These are phyloP conservation scores for Aporophyla nigra DNA, from an alignment of 2,888 invertebrate species.

Conservation along the genomic window DNA sequence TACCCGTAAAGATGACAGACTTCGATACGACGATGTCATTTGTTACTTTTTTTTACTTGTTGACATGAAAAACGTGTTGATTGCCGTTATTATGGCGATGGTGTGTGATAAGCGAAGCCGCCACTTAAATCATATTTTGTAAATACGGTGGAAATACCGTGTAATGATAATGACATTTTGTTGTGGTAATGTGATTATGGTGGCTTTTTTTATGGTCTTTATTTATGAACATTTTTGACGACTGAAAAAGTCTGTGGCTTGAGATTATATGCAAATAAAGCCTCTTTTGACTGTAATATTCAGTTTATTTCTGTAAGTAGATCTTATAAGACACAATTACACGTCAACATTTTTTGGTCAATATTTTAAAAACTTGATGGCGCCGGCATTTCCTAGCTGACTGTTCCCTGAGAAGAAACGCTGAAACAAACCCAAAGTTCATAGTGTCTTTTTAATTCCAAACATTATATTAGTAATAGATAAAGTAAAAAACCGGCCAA, in stretches of 20 bases:
- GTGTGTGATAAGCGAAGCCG: conserved; percentile 77
- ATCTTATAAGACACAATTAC: no score
- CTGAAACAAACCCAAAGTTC: no score
- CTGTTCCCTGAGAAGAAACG: no score
- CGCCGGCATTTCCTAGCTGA: no score
- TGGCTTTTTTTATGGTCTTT: background rate
- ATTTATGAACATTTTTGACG: background rate
- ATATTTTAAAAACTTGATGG: no score
- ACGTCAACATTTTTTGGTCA: no score
- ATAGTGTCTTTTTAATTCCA: no score
- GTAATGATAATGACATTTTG: conserved; percentile 37
- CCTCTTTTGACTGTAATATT: no score
- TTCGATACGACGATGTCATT: conserved; percentile 84
- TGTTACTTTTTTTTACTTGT: conserved; percentile 82
- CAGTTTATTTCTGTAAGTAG: no score
- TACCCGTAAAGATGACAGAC: conserved; percentile 79
- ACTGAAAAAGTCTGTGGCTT: background rate
- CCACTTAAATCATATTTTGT: conserved; percentile 72
- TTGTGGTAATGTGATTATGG: conserved; percentile 37
- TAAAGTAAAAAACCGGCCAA: no score
- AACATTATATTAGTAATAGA: no score
- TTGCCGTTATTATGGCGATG: conserved; percentile 82
- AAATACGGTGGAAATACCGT: conserved; percentile 54
- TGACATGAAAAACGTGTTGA: conserved; percentile 86
- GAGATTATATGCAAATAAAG: background rate